Conservation (phyloP, 37 sponge, comb jelly and placozoan genomes). For the Crambe crambe region DNA sequence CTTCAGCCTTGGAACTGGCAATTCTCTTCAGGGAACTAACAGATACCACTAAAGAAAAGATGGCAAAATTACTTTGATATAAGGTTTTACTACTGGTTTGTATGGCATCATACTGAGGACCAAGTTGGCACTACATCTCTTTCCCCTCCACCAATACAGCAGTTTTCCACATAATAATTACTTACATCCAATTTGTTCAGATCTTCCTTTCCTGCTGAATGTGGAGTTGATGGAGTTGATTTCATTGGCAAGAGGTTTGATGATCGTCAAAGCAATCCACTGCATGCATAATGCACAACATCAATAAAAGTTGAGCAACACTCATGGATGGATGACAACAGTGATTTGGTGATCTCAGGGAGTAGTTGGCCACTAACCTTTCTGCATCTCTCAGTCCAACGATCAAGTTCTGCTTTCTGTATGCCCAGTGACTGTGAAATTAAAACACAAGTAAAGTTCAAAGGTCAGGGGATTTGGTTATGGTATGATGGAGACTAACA, state of each 20-base stretch:
- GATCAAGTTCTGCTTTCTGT: conserved; percentile 37
- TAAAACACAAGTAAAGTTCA: background rate
- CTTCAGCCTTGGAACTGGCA: conserved; percentile 33
- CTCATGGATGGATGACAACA: too few relatives aligned
- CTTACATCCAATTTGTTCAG: conserved; percentile 69
- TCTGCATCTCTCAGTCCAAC: conserved; percentile 72
- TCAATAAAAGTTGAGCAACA: background rate
- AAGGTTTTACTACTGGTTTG: too few relatives aligned
- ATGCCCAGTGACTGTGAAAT: conserved; percentile 30
- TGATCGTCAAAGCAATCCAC: conserved; percentile 78
- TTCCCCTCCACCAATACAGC: too few relatives aligned
- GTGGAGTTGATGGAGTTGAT: conserved; percentile 59
- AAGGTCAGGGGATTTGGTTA: background rate
- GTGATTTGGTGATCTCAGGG: too few relatives aligned
- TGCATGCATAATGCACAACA: conserved; percentile 7
- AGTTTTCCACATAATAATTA: background rate
- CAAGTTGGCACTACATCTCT: too few relatives aligned
- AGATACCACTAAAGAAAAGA: conserved; percentile 5
- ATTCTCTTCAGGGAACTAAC: conserved; percentile 31
- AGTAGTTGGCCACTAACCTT: conserved; percentile 68
- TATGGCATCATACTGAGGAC: too few relatives aligned
- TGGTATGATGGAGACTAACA: background rate
- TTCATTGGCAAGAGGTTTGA: conserved; percentile 63
- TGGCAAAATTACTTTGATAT: background rate
- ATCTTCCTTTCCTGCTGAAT: conserved; percentile 37